Conservation (phyloP, 37 sponge, comb jelly and placozoan species). For the Spongilla lacustris region DNA sequence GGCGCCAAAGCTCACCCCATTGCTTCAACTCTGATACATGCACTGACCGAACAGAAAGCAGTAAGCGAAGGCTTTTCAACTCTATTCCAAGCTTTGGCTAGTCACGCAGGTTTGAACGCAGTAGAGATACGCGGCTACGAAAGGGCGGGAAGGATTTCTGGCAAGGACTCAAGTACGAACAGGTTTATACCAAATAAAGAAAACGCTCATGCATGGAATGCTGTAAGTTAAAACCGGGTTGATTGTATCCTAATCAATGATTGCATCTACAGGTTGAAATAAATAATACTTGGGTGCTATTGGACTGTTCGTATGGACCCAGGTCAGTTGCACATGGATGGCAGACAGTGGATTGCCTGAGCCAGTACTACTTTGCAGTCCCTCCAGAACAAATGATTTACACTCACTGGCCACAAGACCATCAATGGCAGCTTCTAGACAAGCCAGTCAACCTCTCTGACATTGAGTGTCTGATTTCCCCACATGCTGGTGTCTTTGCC, state of each 20-base stretch:
- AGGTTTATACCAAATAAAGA: neutral
- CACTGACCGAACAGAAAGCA: neutral
- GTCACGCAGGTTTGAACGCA: neutral
- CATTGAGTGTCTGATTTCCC: neutral
- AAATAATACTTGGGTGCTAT: conserved; percentile 7
- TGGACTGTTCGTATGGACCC: conserved; percentile 35
- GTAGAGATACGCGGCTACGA: neutral
- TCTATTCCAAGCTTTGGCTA: conserved; percentile 9
- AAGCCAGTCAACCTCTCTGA: neutral
- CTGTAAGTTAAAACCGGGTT: neutral
- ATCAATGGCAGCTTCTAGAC: conserved; percentile 14
- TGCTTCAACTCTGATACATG: neutral
- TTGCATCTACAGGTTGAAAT: conserved; percentile 17
- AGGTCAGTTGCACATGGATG: neutral
- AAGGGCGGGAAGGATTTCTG: neutral
- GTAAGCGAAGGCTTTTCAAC: conserved; percentile 21
- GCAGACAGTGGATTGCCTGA: neutral
- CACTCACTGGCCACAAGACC: conserved; percentile 33
- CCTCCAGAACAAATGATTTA: conserved; percentile 19
- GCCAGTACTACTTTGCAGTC: conserved; percentile 16
- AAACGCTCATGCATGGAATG: conserved; percentile 43
- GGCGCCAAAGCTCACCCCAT: neutral
- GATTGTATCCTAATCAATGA: neutral
- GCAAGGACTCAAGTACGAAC: neutral
- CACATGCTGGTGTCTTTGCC: neutral